Conservation (phyloP, 53 echinoderm and acorn worm genomes). For the Astropecten irregularis region DNA sequence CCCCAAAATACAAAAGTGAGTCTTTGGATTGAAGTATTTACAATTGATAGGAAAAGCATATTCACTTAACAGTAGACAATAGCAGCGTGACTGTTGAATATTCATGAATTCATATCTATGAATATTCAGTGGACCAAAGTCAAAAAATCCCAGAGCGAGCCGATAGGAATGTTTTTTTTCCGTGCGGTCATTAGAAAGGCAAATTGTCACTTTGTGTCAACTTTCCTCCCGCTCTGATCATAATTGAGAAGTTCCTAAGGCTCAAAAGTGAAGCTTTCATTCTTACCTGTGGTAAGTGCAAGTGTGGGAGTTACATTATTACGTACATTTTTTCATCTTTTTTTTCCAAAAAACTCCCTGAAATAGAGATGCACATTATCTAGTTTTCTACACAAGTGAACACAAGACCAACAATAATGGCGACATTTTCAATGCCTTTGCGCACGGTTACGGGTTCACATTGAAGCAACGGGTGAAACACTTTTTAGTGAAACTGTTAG, state of each 20-base stretch:
- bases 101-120: neutral
- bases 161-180: no score
- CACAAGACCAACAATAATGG: neutral
- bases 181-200: no score
- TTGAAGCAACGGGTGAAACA: neutral
- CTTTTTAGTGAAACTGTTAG: no score
- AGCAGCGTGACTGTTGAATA: constrained; percentile 41
- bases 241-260: no score
- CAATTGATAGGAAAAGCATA: constrained; percentile 35
- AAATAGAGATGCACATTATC: neutral
- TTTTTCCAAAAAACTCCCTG: constrained; percentile 1
- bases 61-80: constrained; percentile 26
- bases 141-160: no score
- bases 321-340: constrained; percentile 5
- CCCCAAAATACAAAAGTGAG: constrained; percentile 55
- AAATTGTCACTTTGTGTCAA: no score
- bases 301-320: neutral
- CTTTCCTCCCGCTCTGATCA: no score
- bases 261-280: neutral
- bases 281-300: constrained; percentile 3
- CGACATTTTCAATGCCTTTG: constrained; percentile 6
- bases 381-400: neutral
- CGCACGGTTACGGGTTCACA: neutral
- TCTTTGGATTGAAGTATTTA: constrained; percentile 55
- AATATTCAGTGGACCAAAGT: constrained; percentile 9